Evolutionary conservation across 2,888 invertebrate genomes (phyloP).

Genomic region (Euplagia quadripunctaria): DNA sequence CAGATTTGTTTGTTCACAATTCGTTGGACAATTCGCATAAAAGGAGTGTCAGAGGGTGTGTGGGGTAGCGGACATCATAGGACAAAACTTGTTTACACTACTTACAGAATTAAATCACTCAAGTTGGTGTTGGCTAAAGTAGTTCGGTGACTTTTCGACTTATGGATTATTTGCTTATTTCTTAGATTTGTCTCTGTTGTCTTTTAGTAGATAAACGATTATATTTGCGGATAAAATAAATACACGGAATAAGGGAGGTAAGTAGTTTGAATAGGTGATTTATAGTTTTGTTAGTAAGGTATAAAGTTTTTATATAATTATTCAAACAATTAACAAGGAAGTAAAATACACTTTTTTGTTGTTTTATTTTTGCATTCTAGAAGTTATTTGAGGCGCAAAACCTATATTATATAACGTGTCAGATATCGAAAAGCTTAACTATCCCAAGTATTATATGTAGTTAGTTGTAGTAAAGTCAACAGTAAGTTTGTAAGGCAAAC

Average conservation of each 20-base stretch:
- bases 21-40: slow-evolving; percentile 60
- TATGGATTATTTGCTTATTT: slow-evolving; percentile 40
- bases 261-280: background rate
- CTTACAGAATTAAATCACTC: slow-evolving; percentile 82
- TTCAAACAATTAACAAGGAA: background rate
- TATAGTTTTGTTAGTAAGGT: background rate
- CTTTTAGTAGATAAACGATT: background rate
- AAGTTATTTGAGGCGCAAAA: background rate
- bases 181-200: background rate
- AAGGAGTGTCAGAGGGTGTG: slow-evolving; percentile 59
- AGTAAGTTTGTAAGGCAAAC: background rate
- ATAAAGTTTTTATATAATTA: background rate
- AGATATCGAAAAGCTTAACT: background rate
- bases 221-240: background rate
- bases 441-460: too few relatives aligned
- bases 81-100: slow-evolving; percentile 81
- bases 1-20: slow-evolving; percentile 65
- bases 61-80: slow-evolving; percentile 61
- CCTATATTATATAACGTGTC: background rate
- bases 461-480: too few relatives aligned
- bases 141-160: slow-evolving; percentile 58
- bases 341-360: background rate
- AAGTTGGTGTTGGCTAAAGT: slow-evolving; percentile 70
- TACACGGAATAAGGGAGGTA: background rate
- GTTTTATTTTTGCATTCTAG: background rate